Conservation (phyloP, 2,797 vertebrate genomes). For the Anguilla pacifica region DNA sequence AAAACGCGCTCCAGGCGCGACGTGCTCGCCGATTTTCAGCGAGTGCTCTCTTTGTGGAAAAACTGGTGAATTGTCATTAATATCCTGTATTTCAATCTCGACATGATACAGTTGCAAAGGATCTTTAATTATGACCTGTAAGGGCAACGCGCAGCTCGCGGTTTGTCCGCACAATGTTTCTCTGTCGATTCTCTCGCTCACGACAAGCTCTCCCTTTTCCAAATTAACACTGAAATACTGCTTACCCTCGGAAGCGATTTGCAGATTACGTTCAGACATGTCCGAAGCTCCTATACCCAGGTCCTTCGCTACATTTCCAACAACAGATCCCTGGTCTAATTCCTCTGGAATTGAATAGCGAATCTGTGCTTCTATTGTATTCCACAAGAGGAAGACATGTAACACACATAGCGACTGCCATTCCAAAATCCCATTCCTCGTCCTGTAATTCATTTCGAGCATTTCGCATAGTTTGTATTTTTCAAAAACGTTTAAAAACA, state of each 20-base stretch:
- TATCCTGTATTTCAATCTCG: constrained; percentile 78
- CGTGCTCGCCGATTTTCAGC: constrained; percentile 63
- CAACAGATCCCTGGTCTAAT: constrained; percentile 74
- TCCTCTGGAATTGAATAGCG: constrained; percentile 82
- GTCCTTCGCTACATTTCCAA: constrained; percentile 82
- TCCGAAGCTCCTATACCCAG: constrained; percentile 75
- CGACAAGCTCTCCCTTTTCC: constrained; percentile 75
- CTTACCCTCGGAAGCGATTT: constrained; percentile 74
- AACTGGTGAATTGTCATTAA: constrained; percentile 77
- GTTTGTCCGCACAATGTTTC: constrained; percentile 78
- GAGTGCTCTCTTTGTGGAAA: constrained; percentile 45
- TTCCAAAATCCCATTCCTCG: constrained; percentile 37
- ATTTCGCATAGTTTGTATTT: constrained; percentile 32
- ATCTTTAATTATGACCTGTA: constrained; percentile 76
- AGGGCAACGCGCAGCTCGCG: constrained; percentile 71
- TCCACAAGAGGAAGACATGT: constrained; percentile 61
- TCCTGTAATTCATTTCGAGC: constrained; percentile 43
- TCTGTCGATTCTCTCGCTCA: constrained; percentile 80
- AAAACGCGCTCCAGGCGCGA: constrained; percentile 62
- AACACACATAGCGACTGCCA: constrained; percentile 57
- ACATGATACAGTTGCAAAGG: constrained; percentile 74
- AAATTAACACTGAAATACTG: constrained; percentile 79
- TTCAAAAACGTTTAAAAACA: constrained; percentile 6
- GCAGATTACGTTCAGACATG: constrained; percentile 74
- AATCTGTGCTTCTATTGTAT: constrained; percentile 69